These are phyloP conservation scores for Diachasmimorpha longicaudata DNA, from an alignment of 1,140 invertebrate genomes.

Conservation along the genomic window DNA sequence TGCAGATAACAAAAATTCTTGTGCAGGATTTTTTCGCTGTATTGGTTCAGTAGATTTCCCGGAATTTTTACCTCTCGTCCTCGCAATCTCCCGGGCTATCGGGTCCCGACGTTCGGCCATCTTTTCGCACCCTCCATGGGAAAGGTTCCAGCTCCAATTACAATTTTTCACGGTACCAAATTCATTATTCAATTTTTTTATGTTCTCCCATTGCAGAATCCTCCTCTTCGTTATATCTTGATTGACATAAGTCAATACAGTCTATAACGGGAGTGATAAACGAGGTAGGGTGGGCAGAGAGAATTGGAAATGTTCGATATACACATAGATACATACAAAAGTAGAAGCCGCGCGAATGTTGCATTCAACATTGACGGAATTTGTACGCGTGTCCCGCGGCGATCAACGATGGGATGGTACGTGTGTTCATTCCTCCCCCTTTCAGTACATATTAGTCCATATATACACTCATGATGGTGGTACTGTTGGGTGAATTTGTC, in stretches of 20 bases:
- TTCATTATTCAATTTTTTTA: conserved; percentile 12
- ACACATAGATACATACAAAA: background rate
- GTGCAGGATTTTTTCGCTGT: too few relatives aligned
- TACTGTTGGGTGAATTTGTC: background rate
- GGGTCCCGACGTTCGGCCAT: background rate
- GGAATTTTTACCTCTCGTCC: too few relatives aligned
- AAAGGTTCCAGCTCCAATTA: conserved; percentile 14
- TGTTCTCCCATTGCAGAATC: background rate
- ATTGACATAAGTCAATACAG: conserved; percentile 59
- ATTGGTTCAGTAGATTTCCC: too few relatives aligned
- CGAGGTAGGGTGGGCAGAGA: conserved; percentile 24
- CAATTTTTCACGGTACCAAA: background rate
- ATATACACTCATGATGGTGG: background rate
- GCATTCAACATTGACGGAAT: conserved; percentile 56
- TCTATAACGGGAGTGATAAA: conserved; percentile 50
- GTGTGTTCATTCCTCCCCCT: background rate
- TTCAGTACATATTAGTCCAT: conserved; percentile 10
- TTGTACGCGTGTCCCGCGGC: conserved; percentile 39
- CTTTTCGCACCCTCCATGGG: background rate
- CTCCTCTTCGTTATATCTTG: conserved; percentile 30
- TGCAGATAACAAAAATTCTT: too few relatives aligned
- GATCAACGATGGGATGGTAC: background rate
- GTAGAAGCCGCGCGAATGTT: conserved; percentile 42
- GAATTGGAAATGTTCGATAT: conserved; percentile 14
- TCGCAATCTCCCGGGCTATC: too few relatives aligned